Conservation (phyloP, 2,888 invertebrate species). For the Drosophila neonasuta region DNA sequence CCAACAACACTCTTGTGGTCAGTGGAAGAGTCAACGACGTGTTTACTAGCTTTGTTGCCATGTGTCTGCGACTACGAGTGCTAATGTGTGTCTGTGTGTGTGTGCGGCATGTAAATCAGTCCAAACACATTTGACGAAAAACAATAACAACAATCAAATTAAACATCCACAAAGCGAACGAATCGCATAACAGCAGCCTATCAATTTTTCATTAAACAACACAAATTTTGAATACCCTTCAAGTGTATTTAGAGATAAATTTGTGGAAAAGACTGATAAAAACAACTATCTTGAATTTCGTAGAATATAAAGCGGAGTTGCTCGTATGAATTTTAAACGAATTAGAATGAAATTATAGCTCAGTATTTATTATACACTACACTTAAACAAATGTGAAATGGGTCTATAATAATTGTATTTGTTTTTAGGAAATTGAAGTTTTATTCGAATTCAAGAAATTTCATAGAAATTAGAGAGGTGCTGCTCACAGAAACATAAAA, state of each 20-base stretch:
- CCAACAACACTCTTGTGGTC: constrained; percentile 1
- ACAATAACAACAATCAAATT: constrained; percentile 46
- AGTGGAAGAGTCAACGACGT: background rate
- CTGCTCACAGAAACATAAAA: no score
- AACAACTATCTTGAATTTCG: background rate
- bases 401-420: no score
- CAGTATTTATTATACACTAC: no score
- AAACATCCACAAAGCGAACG: constrained; percentile 26
- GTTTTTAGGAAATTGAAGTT: no score
- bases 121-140: constrained; percentile 42
- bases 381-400: no score
- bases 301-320: background rate
- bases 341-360: no score
- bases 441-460: no score
- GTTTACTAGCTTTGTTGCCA: background rate
- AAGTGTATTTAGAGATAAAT: background rate
- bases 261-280: background rate
- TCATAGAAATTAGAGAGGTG: no score
- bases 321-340: background rate
- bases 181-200: constrained; percentile 27
- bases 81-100: constrained; percentile 24
- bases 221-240: constrained; percentile 29
- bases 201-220: background rate
- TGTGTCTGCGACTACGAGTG: no score
- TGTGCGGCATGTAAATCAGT: constrained; percentile 51